Evolutionary conservation across 2,888 invertebrate genomes (phyloP).

Genomic region (Drosophila fulvimacula): DNA sequence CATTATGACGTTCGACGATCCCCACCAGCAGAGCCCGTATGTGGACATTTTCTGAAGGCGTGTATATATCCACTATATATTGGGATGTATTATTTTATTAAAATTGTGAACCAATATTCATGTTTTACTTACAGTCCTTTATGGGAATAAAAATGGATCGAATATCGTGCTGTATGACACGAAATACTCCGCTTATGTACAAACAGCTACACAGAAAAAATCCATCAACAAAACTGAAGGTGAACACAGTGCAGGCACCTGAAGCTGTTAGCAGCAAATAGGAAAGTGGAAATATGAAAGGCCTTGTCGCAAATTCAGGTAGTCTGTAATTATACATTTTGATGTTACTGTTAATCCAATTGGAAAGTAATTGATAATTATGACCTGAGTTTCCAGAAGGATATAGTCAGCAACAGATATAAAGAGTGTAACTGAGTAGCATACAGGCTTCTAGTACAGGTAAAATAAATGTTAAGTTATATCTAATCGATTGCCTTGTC

Average conservation of each 20-base stretch:
- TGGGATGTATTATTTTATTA: not conserved
- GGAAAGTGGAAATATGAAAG: slow-evolving; percentile 73
- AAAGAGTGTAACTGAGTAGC: too few relatives aligned
- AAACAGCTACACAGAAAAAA: slow-evolving; percentile 81
- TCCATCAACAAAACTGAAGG: slow-evolving; percentile 82
- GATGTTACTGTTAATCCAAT: too few relatives aligned
- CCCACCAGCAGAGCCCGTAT: slow-evolving; percentile 61
- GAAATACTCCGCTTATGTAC: slow-evolving; percentile 78
- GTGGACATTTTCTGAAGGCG: slow-evolving; percentile 64
- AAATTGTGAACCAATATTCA: not conserved
- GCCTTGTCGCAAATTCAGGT: slow-evolving; percentile 66
- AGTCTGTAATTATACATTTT: slow-evolving; percentile 22
- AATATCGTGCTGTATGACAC: slow-evolving; percentile 80
- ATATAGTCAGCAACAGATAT: not conserved
- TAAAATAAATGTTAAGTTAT: not conserved
- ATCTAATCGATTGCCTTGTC: too few relatives aligned
- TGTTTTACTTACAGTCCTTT: slow-evolving; percentile 55
- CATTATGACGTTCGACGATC: slow-evolving; percentile 80
- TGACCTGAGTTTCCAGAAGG: not conserved
- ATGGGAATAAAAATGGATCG: slow-evolving; percentile 67
- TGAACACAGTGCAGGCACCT: slow-evolving; percentile 79
- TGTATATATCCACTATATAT: slow-evolving; percentile 56
- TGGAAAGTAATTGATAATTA: not conserved
- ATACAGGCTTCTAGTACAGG: not conserved
- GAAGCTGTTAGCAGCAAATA: slow-evolving; percentile 75